phyloP scores from a whole-genome alignment of 1,140 invertebrate genomes.

The Proctacanthus coquilletti region DNA sequence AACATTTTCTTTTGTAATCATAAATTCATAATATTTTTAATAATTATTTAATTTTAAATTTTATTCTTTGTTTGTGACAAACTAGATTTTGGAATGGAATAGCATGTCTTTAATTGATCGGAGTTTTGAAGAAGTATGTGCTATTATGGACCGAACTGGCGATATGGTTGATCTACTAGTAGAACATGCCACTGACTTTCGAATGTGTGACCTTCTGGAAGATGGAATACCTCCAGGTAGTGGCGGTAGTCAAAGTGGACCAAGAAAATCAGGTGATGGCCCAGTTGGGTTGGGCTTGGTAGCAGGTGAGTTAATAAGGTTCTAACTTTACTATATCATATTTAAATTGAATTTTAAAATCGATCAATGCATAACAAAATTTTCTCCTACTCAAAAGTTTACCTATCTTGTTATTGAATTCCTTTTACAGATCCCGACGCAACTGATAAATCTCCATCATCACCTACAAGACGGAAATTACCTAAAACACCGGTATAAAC shows the following conservation, averaged over 20 bases:
- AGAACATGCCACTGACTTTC: slow-evolving; percentile 55
- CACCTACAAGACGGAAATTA: slow-evolving; percentile 77
- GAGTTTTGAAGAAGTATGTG: slow-evolving; percentile 77
- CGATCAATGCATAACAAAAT: slow-evolving; percentile 5
- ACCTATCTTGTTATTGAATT: slow-evolving; percentile 33
- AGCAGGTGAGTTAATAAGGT: slow-evolving; percentile 29
- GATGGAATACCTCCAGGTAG: slow-evolving; percentile 32
- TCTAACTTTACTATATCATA: slow-evolving; percentile 19
- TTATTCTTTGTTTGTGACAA: no score
- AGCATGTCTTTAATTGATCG: slow-evolving; percentile 72
- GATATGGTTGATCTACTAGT: slow-evolving; percentile 71
- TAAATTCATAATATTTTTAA: no score
- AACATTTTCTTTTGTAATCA: no score
- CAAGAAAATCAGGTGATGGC: slow-evolving; percentile 24
- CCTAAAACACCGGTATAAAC: slow-evolving; percentile 88
- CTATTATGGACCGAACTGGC: slow-evolving; percentile 65
- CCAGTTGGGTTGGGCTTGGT: slow-evolving; percentile 25
- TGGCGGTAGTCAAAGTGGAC: slow-evolving; percentile 19
- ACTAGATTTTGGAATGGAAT: slow-evolving; percentile 64
- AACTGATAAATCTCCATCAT: slow-evolving; percentile 65
- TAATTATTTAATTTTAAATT: no score
- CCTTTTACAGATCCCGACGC: slow-evolving; percentile 29
- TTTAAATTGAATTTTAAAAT: slow-evolving; percentile 2
- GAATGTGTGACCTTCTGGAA: slow-evolving; percentile 48
- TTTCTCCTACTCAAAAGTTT: slow-evolving; percentile 6